These are phyloP conservation scores for Micromys minutus DNA, from an alignment of 2,113 vertebrate genomes.

Conservation along the genomic window DNA sequence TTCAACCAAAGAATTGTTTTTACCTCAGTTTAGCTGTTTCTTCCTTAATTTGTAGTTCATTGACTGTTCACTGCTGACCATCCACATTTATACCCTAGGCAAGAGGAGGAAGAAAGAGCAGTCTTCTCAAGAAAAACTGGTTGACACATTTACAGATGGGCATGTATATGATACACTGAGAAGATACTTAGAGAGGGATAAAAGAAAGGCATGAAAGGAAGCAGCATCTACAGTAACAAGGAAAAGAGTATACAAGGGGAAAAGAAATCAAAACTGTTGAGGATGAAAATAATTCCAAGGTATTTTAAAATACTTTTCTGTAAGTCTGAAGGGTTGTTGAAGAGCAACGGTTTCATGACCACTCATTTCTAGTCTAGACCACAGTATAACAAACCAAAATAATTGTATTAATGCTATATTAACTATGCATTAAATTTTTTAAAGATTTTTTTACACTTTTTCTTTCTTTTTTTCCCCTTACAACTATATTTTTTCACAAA, in stretches of 20 bases:
- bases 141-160: not conserved
- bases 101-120: not conserved
- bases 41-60: not conserved
- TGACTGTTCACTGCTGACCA: not conserved
- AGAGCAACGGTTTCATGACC: not conserved
- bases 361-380: not conserved
- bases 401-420: not conserved
- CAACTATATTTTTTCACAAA: too few relatives aligned
- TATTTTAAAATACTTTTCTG: not conserved
- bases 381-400: not conserved
- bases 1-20: not conserved
- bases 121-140: not conserved
- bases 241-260: not conserved
- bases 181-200: not conserved
- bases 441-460: too few relatives aligned
- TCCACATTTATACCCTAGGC: not conserved
- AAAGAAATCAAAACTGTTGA: not conserved
- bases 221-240: not conserved
- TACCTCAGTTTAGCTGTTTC: not conserved
- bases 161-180: not conserved
- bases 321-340: not conserved
- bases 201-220: rapidly evolving
- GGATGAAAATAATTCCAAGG: not conserved
- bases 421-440: not conserved
- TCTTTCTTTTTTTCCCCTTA: too few relatives aligned